phyloP scores from a whole-genome alignment of 2,113 vertebrate species.

The Toxotes jaculatrix region DNA sequence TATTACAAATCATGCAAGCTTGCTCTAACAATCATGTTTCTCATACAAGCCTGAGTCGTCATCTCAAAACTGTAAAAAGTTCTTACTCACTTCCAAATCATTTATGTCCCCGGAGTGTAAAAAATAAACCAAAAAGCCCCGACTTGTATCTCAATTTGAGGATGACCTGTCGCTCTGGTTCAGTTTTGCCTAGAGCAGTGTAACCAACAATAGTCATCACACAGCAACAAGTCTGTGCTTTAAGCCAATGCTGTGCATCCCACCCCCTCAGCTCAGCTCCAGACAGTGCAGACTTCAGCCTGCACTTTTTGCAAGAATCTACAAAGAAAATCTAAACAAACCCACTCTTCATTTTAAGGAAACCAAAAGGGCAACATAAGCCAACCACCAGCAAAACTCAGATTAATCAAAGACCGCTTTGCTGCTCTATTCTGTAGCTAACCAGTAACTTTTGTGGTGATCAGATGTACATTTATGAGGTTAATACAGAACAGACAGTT shows the following conservation, averaged over 20 bases:
- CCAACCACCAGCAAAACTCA: conserved; percentile 62
- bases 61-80: conserved; percentile 47
- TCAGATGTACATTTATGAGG: conserved; percentile 37
- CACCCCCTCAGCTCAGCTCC: conserved; percentile 75
- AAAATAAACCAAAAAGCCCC: conserved; percentile 1
- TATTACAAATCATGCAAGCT: conserved; percentile 18
- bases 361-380: conserved; percentile 66
- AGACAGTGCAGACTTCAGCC: conserved; percentile 57
- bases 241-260: not conserved
- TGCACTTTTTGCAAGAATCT: conserved; percentile 62
- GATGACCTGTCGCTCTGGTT: conserved; percentile 28
- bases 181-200: not conserved
- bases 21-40: not conserved
- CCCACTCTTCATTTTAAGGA: conserved; percentile 62
- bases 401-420: conserved; percentile 35
- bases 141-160: not conserved
- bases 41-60: conserved; percentile 9
- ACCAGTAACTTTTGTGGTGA: conserved; percentile 49
- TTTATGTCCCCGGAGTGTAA: conserved; percentile 36
- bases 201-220: not conserved
- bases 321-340: conserved; percentile 68
- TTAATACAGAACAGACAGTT: conserved; percentile 38
- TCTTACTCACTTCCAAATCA: conserved; percentile 16
- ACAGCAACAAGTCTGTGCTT: not conserved
- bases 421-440: conserved; percentile 53